A percentile compares a stretch with the other conserved stretches of the same genome.
Conservation (phyloP, 2,113 vertebrate species). For the Perca flavescens region DNA sequence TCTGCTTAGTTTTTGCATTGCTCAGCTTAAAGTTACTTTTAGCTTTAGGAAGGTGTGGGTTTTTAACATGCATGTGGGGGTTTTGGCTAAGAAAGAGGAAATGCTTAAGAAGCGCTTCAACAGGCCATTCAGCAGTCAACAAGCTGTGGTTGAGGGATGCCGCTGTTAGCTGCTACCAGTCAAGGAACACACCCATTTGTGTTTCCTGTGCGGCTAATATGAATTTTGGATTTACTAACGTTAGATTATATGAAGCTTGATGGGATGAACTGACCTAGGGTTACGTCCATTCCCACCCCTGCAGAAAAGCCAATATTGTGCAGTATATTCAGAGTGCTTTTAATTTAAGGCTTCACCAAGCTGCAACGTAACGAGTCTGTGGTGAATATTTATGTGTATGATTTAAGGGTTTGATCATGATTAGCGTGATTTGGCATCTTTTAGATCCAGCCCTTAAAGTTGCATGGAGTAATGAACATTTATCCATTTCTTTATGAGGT, state of each 20-base stretch:
- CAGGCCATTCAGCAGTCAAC: not conserved
- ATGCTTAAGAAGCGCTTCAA: not conserved
- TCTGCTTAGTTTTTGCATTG: not conserved
- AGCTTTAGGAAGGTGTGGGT: not conserved
- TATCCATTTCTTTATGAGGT: not conserved
- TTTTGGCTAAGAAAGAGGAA: constrained; percentile 9
- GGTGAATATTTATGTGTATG: not conserved
- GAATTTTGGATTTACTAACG: not conserved
- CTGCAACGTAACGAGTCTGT: not conserved
- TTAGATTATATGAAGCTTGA: not conserved
- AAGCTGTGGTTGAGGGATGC: constrained; percentile 5
- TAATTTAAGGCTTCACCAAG: not conserved
- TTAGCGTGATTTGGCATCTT: not conserved
- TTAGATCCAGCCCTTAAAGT: not conserved
- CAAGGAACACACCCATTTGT: constrained; percentile 1
- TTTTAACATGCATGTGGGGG: not conserved
- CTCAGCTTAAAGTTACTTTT: not conserved
- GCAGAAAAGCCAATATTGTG: not conserved
- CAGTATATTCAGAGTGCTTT: not conserved
- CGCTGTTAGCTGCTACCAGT: not conserved
- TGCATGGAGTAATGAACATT: not conserved
- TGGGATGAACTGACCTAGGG: not conserved
- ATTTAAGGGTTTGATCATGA: not conserved
- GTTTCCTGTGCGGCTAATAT: not conserved
- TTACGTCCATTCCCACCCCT: not conserved